Conservation (phyloP, 2,888 invertebrate genomes). For the Orthosia gothica region DNA sequence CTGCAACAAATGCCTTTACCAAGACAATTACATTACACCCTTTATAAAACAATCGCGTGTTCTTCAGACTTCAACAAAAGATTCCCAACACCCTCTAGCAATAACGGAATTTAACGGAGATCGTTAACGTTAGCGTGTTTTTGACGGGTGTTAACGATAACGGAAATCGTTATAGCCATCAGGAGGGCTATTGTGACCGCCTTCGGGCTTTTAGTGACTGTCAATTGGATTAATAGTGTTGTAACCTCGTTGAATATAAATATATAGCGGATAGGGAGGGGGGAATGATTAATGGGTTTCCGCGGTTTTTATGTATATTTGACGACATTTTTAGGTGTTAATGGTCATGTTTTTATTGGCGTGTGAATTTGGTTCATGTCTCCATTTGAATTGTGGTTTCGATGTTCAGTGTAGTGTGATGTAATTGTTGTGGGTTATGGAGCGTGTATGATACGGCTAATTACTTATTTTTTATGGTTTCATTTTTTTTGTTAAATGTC, state of each 20-base stretch:
- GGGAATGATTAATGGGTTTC: constrained; percentile 49
- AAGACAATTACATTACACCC: constrained; percentile 13
- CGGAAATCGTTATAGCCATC: constrained; percentile 66
- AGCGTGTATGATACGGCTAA: constrained; percentile 4
- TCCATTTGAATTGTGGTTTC: constrained; percentile 41
- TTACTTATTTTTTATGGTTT: not conserved
- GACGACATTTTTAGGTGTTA: constrained; percentile 46
- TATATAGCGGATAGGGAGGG: constrained; percentile 32
- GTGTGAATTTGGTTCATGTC: constrained; percentile 30
- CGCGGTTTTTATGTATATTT: constrained; percentile 45
- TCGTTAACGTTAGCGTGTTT: constrained; percentile 68
- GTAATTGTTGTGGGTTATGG: constrained; percentile 18
- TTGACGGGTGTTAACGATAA: constrained; percentile 69
- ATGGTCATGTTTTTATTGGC: constrained; percentile 45
- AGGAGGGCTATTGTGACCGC: constrained; percentile 64
- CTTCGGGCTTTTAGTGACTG: constrained; percentile 69
- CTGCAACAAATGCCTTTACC: not conserved
- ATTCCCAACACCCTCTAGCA: constrained; percentile 53
- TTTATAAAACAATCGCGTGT: constrained; percentile 46
- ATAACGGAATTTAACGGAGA: constrained; percentile 61
- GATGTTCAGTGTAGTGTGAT: constrained; percentile 13
- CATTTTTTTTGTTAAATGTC: too few relatives aligned
- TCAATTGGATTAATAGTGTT: constrained; percentile 70
- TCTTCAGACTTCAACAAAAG: constrained; percentile 45
- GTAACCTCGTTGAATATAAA: constrained; percentile 63